phyloP scores from a whole-genome alignment of 2,888 invertebrate genomes.

The Galeruca laticollis region DNA sequence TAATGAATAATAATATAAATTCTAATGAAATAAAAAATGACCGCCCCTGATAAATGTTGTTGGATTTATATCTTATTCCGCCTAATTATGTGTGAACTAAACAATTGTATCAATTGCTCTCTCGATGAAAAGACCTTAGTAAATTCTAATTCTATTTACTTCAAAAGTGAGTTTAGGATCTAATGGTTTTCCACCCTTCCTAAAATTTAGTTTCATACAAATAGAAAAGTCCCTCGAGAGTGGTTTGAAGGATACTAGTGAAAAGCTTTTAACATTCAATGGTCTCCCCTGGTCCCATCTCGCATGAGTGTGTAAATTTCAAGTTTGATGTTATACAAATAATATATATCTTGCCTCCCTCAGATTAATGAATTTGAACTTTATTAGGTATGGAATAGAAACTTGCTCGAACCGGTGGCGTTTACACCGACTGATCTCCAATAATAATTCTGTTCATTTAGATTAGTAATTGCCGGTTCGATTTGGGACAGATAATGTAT shows the following conservation, averaged over 20 bases:
- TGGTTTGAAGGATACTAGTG: slow-evolving; percentile 25
- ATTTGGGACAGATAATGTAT: neutral
- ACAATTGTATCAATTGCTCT: slow-evolving; percentile 18
- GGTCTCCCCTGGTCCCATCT: slow-evolving; percentile 11
- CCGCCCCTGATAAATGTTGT: too few species aligned
- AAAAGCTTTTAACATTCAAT: slow-evolving; percentile 37
- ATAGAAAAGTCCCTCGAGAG: slow-evolving; percentile 30
- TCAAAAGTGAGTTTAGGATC: slow-evolving; percentile 34
- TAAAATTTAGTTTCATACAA: slow-evolving; percentile 34
- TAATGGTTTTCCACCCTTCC: slow-evolving; percentile 30
- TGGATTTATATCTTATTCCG: too few species aligned
- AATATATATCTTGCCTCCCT: slow-evolving; percentile 22
- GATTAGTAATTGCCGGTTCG: neutral
- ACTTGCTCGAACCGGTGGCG: neutral
- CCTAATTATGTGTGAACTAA: slow-evolving; percentile 5
- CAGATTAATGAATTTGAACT: slow-evolving; percentile 30
- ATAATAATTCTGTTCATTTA: neutral
- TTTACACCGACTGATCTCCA: neutral
- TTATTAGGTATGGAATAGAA: neutral
- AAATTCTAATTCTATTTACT: slow-evolving; percentile 33
- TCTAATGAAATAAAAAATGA: too few species aligned
- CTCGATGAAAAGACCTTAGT: slow-evolving; percentile 10
- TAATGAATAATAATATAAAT: too few species aligned
- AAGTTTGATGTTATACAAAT: slow-evolving; percentile 24
- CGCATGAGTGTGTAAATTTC: slow-evolving; percentile 32